These are phyloP conservation scores for Zygogramma bicolorata DNA, from an alignment of 2,888 invertebrate species.

Conservation along the genomic window DNA sequence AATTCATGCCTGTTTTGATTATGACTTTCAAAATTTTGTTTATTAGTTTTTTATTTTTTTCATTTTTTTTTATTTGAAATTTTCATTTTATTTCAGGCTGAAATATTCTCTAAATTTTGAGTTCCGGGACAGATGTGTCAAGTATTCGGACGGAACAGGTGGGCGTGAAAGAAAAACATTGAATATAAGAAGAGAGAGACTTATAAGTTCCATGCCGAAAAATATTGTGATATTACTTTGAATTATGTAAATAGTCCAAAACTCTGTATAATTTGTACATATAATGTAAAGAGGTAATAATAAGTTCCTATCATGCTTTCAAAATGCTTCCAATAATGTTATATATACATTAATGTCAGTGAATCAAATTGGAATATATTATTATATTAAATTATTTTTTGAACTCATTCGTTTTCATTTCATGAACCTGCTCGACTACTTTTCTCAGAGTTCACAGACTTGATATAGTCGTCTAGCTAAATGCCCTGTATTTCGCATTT, in stretches of 20 bases:
- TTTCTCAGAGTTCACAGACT: neutral
- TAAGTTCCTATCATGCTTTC: conserved; percentile 56
- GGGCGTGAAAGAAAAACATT: conserved; percentile 26
- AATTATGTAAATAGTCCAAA: conserved; percentile 41
- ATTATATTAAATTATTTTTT: conserved; percentile 49
- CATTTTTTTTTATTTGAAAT: conserved; percentile 49
- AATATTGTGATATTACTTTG: conserved; percentile 48
- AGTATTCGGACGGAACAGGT: conserved; percentile 31
- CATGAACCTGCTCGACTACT: neutral
- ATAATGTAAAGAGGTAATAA: conserved; percentile 49
- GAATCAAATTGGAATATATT: no score
- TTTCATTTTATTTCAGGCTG: conserved; percentile 55
- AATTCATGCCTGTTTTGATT: neutral
- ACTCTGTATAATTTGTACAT: conserved; percentile 40
- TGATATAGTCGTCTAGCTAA: no score
- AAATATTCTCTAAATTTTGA: conserved; percentile 50
- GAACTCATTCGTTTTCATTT: conserved; percentile 21
- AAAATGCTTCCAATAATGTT: conserved; percentile 51
- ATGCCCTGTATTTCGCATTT: no score
- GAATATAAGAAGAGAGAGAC: conserved; percentile 44
- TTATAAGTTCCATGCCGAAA: conserved; percentile 45
- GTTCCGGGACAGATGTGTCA: conserved; percentile 40
- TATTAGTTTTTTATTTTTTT: conserved; percentile 41
- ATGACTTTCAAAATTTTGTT: conserved; percentile 7
- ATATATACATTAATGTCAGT: conserved; percentile 41